Percentiles rank a stretch among this genome's conserved stretches.
These are phyloP conservation scores for Tinea pellionella DNA, from an alignment of 2,888 invertebrate species.

Conservation along the genomic window DNA sequence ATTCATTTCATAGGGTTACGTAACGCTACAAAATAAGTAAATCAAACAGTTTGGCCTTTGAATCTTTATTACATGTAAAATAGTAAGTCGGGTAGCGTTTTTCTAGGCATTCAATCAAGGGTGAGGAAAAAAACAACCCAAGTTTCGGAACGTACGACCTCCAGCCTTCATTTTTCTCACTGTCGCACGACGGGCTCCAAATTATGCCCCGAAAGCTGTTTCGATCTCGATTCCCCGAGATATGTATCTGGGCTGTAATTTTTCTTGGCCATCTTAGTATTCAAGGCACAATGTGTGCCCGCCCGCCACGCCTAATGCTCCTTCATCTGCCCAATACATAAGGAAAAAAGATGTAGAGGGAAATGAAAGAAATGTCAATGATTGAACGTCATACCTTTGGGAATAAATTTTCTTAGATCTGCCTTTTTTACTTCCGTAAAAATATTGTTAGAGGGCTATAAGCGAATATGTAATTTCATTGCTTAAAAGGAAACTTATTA, in stretches of 20 bases:
- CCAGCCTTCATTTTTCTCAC: constrained; percentile 41
- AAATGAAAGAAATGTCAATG: constrained; percentile 50
- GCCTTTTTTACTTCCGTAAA: constrained; percentile 5
- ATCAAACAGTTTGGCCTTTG: background rate
- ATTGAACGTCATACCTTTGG: constrained; percentile 63
- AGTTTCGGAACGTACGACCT: constrained; percentile 24
- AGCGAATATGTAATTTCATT: constrained; percentile 9
- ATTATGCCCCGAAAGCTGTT: constrained; percentile 42
- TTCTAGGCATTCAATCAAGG: constrained; percentile 28
- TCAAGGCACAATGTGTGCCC: constrained; percentile 39
- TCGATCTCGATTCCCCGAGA: constrained; percentile 39
- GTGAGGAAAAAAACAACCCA: constrained; percentile 20
- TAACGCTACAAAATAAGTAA: background rate
- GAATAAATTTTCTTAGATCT: constrained; percentile 48
- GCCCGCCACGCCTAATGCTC: constrained; percentile 36
- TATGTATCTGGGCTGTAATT: constrained; percentile 52
- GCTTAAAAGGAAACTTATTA: constrained; percentile 10
- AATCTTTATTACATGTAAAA: constrained; percentile 4
- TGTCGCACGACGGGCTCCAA: constrained; percentile 32
- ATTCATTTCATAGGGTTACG: background rate
- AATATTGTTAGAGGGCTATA: background rate
- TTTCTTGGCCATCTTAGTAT: constrained; percentile 50
- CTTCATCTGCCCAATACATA: constrained; percentile 18
- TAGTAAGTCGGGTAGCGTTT: constrained; percentile 13
- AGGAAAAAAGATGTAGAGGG: constrained; percentile 28